Evolutionary conservation across 2,888 invertebrate genomes (phyloP).

Genomic region (Drosophila prolongata): DNA sequence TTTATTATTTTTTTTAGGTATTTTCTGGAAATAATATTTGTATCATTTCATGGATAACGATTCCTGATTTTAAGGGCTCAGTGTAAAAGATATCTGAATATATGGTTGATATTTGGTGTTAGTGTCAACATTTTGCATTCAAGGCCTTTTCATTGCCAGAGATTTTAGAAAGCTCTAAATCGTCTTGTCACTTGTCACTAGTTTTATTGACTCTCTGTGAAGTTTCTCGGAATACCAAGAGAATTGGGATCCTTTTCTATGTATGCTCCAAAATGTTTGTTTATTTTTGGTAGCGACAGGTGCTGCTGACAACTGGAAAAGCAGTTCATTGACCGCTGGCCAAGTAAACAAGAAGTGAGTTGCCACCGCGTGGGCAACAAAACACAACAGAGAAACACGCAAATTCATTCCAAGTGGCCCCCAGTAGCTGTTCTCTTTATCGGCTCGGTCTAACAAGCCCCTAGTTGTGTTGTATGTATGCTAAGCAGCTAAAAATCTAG

Average conservation of each 20-base stretch:
- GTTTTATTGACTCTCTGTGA: no score
- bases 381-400: slow-evolving; percentile 31
- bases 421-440: slow-evolving; percentile 49
- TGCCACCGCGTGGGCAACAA: slow-evolving; percentile 26
- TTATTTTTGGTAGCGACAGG: slow-evolving; percentile 1
- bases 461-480: slow-evolving; percentile 68
- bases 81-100: no score
- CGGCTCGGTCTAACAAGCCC: slow-evolving; percentile 69
- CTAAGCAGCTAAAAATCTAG: slow-evolving; percentile 68
- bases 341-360: slow-evolving; percentile 11
- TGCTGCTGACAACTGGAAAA: slow-evolving; percentile 15
- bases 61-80: no score
- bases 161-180: no score
- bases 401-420: slow-evolving; percentile 37
- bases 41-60: no score
- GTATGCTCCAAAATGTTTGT: background rate
- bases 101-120: no score
- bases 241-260: background rate
- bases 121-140: no score
- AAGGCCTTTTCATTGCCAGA: no score
- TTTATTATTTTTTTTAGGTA: background rate
- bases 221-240: background rate
- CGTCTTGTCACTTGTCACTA: no score
- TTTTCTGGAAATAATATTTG: no score
- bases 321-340: slow-evolving; percentile 33